Base-by-base conservation (phyloP, 1,140 invertebrate species). In the Bombyx mandarina region DNA sequence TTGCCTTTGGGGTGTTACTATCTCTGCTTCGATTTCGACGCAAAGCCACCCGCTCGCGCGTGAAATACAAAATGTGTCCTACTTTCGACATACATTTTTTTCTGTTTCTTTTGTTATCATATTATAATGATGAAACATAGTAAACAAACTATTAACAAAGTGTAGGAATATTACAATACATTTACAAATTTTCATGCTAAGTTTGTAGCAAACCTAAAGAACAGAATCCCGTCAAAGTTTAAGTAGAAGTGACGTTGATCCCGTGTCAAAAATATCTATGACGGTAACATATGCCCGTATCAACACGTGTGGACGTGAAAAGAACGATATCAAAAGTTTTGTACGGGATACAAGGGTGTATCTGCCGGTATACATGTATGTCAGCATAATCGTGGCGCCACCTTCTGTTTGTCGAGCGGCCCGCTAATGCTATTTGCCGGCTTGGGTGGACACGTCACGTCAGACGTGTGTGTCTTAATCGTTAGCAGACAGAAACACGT, bases 61-160 rank as follows among this genome's bases (percentile, higher is more conserved):
- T 79, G 75, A 80, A 82, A 86, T 86, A 86, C 79, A 75, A 82
- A 83, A 69, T 81, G 69, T 70, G 82, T 60, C 75, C 82, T 72
- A 79, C 70, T 83, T 83, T 75, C 66, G 69, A 57, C 56, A 67
- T 72, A 74, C 71, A 65, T 67, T 63, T 71, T 69, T 60, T 65
- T 65, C 54, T 77, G 71, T 82, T 82, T 79, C 70, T 76, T 81
- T 82, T 77, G 78, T 35, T 3, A 35, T 35, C 2, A 35, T 35
- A 35, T 35, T 35, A 35, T 35, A 35, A 35, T 35, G 4, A 35
- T 3, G 26, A 35, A 35, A 5, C 0, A 35, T 35, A 35, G 26
- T 1, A 35, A 35, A 0, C 26, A 35, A 5, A 35, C 12, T 18
- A 18, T 18, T 18, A 18, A 18, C 12, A 18, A 18, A 18, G 1